Evolutionary conservation across 2,113 vertebrate genomes (phyloP).

Genomic region (Zosterops hypoxanthus): DNA sequence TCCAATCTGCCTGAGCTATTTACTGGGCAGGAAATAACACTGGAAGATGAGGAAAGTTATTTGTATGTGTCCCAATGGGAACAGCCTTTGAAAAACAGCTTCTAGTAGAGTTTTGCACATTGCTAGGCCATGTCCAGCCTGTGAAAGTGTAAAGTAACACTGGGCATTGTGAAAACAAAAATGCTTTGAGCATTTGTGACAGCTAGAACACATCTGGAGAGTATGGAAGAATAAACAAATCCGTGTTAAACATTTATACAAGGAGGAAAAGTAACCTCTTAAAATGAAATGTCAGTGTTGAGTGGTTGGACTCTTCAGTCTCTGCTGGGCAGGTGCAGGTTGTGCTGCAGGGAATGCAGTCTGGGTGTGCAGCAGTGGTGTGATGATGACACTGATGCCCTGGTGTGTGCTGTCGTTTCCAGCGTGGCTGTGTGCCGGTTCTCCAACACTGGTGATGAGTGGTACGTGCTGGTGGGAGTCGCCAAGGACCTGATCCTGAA

Average conservation of each 20-base stretch:
- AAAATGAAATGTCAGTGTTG: not conserved
- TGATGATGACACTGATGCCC: not conserved
- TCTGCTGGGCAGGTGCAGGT: not conserved
- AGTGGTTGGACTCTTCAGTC: not conserved
- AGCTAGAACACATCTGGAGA: not conserved
- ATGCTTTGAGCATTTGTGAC: not conserved
- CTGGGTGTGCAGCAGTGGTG: rapidly evolving
- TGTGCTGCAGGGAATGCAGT: not conserved
- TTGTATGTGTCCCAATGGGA: not conserved
- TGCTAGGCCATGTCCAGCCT: not conserved
- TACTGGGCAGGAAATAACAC: not conserved
- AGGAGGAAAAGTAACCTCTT: not conserved
- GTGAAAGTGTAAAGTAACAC: not conserved
- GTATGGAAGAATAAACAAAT: not conserved
- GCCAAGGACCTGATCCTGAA: conserved; percentile 97
- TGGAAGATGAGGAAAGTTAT: not conserved
- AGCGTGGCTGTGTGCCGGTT: conserved; percentile 95
- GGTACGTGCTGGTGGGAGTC: conserved; percentile 95
- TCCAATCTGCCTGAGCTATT: not conserved
- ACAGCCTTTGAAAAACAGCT: not conserved
- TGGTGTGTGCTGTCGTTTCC: not conserved
- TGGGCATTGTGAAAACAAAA: not conserved
- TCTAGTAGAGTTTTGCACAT: not conserved
- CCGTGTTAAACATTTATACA: rapidly evolving
- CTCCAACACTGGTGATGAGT: conserved; percentile 90